Conservation (phyloP, 2,888 invertebrate genomes). For the Camptogramma bilineatum region DNA sequence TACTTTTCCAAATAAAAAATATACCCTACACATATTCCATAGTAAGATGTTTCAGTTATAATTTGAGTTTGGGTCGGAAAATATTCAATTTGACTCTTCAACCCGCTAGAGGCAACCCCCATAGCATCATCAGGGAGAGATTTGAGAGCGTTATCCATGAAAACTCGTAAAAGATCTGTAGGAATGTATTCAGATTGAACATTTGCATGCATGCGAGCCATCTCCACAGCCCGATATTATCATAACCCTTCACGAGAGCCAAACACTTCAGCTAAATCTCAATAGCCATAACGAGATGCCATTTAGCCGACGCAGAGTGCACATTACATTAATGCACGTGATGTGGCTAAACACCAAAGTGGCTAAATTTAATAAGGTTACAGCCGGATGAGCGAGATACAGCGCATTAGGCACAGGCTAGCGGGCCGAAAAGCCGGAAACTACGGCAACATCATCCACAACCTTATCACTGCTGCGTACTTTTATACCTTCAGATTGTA, state of each 20-base stretch:
- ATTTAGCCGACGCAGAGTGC: slow-evolving; percentile 13
- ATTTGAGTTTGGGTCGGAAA: neutral
- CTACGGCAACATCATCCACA: neutral
- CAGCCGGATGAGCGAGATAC: neutral
- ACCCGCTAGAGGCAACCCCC: neutral
- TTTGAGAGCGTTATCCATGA: neutral
- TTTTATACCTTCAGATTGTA: too few species aligned
- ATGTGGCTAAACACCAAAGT: slow-evolving; percentile 17
- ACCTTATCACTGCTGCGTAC: neutral
- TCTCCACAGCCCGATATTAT: neutral
- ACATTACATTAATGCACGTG: slow-evolving; percentile 25
- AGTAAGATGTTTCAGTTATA: too few species aligned
- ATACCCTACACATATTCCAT: too few species aligned
- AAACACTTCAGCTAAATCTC: slow-evolving; percentile 13
- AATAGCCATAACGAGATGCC: slow-evolving; percentile 9
- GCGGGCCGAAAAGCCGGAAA: slow-evolving; percentile 12
- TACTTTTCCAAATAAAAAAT: too few species aligned
- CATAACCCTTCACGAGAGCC: neutral
- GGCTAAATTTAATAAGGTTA: slow-evolving; percentile 23
- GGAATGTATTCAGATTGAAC: slow-evolving; percentile 7
- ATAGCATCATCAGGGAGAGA: neutral
- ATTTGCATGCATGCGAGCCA: slow-evolving; percentile 1
- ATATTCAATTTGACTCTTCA: neutral
- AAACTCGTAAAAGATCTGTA: neutral
- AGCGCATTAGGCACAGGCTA: neutral